Conservation (phyloP, 37 sponge, comb jelly and placozoan species). For the Lycopodina hypogea region DNA sequence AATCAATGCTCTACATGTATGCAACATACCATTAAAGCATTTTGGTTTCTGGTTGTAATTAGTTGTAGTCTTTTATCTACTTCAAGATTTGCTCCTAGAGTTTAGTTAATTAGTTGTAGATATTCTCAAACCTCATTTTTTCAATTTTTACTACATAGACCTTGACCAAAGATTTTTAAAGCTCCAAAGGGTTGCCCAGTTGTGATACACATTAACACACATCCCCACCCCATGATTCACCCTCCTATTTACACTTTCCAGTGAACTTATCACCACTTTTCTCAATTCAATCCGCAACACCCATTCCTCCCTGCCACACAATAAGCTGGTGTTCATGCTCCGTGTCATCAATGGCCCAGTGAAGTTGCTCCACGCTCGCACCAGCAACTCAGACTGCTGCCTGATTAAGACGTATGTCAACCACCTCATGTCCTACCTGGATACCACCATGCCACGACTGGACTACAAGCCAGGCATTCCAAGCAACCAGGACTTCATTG, state of each 20-base stretch:
- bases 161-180: too few relatives aligned
- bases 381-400: not conserved
- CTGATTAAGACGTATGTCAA: conserved; percentile 44
- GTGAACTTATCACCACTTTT: conserved; percentile 20
- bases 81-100: too few relatives aligned
- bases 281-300: conserved; percentile 36
- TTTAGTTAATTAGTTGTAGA: too few relatives aligned
- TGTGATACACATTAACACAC: too few relatives aligned
- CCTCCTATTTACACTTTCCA: not conserved
- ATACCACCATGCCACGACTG: conserved; percentile 18
- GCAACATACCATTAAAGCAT: too few relatives aligned
- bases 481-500: conserved; percentile 20
- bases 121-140: too few relatives aligned
- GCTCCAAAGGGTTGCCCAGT: too few relatives aligned
- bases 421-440: conserved; percentile 28
- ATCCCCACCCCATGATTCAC: not conserved
- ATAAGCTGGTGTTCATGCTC: conserved; percentile 45
- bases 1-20: too few relatives aligned
- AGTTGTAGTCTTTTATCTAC: too few relatives aligned
- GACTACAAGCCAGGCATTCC: conserved; percentile 14
- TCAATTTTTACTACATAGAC: too few relatives aligned
- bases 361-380: conserved; percentile 32
- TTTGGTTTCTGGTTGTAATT: too few relatives aligned
- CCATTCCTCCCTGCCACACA: conserved; percentile 16
- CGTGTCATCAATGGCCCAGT: conserved; percentile 40